Evolutionary conservation across 2,797 vertebrate genomes (phyloP).

Genomic region (Natrix natrix): DNA sequence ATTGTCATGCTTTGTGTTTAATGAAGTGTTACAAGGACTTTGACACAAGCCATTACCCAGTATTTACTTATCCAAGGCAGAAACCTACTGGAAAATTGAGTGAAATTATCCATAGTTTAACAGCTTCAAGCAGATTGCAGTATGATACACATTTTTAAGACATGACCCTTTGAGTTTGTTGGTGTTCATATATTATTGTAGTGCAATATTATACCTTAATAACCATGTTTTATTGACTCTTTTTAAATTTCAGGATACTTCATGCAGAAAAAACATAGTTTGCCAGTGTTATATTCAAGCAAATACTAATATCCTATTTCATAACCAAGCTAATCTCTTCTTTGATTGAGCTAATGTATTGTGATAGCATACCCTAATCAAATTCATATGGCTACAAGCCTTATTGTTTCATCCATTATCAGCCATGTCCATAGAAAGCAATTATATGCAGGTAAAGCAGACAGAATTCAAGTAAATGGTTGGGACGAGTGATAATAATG

Average conservation of each 20-base stretch:
- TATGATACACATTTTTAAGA: constrained; percentile 71
- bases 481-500: not conserved
- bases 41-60: constrained; percentile 91
- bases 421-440: not conserved
- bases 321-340: constrained; percentile 25
- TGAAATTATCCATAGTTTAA: constrained; percentile 78
- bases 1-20: constrained; percentile 86
- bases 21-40: constrained; percentile 88
- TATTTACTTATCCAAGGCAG: constrained; percentile 87
- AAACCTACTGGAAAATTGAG: constrained; percentile 80
- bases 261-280: constrained; percentile 13
- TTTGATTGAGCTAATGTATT: constrained; percentile 25
- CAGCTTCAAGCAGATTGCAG: constrained; percentile 72
- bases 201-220: constrained; percentile 58
- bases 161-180: constrained; percentile 56
- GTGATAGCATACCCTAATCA: constrained; percentile 27
- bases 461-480: not conserved
- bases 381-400: constrained; percentile 44
- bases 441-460: not conserved
- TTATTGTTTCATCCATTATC: constrained; percentile 22
- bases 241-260: constrained; percentile 49
- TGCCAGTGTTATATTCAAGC: constrained; percentile 19
- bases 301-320: not conserved
- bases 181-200: constrained; percentile 57
- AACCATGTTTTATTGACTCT: constrained; percentile 48